These are phyloP conservation scores for Rutilus rutilus DNA, from an alignment of 2,113 vertebrate genomes.

Conservation along the genomic window DNA sequence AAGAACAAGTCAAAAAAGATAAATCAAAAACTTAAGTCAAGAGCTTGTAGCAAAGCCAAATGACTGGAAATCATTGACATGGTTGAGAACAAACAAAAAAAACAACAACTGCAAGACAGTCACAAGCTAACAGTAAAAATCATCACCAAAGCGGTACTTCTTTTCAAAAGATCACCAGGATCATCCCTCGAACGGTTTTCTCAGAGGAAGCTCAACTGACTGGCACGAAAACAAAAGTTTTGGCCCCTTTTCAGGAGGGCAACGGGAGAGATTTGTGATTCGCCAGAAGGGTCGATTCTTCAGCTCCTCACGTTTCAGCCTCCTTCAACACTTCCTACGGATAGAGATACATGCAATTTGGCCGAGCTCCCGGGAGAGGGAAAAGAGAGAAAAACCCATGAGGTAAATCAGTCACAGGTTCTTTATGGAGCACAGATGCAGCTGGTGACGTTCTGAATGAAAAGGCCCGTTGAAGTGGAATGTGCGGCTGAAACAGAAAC, in stretches of 20 bases:
- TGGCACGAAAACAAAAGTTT: background rate
- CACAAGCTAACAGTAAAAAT: slow-evolving; percentile 4
- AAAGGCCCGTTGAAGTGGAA: slow-evolving; percentile 58
- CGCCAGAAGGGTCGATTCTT: background rate
- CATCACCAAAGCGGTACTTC: background rate
- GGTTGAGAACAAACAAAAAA: background rate
- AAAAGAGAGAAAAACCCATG: slow-evolving; percentile 33
- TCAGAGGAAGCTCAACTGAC: background rate
- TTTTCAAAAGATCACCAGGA: background rate
- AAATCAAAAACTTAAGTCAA: too few relatives aligned
- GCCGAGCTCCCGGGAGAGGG: slow-evolving; percentile 53
- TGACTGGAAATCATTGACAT: background rate
- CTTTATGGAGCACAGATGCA: slow-evolving; percentile 66
- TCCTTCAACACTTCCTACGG: slow-evolving; percentile 64
- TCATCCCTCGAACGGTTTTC: background rate
- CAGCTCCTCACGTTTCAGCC: slow-evolving; percentile 37
- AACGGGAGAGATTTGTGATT: background rate
- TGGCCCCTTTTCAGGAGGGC: background rate
- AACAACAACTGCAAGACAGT: background rate
- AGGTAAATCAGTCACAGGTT: slow-evolving; percentile 66
- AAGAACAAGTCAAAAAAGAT: background rate
- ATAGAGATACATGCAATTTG: slow-evolving; percentile 62
- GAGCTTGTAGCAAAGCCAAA: background rate
- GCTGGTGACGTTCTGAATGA: slow-evolving; percentile 65
- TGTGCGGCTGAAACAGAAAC: slow-evolving; percentile 70